Percentiles rank a stretch among this genome's conserved stretches.
Conservation (phyloP, 1,140 invertebrate genomes). For the Argopecten irradians region DNA sequence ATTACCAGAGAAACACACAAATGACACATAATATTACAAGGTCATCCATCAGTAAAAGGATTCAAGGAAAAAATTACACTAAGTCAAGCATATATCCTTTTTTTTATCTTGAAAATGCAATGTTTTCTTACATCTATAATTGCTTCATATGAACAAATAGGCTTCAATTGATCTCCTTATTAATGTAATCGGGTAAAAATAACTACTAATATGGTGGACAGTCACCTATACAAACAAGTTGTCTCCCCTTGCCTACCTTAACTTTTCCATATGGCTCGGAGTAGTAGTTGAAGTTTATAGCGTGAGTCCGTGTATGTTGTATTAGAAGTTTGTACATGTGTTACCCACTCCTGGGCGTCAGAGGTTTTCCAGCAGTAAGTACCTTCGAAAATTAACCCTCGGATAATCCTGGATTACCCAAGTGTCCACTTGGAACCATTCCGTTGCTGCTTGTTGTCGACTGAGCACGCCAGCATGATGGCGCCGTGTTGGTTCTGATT, state of each 20-base stretch:
- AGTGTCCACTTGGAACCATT: slow-evolving; percentile 59
- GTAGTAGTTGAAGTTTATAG: slow-evolving; percentile 49
- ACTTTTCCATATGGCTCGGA: slow-evolving; percentile 60
- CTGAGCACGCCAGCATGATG: slow-evolving; percentile 57
- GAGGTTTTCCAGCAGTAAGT: slow-evolving; percentile 59
- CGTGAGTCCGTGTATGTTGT: slow-evolving; percentile 29
- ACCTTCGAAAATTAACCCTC: slow-evolving; percentile 63
- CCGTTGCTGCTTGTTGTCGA: slow-evolving; percentile 34
- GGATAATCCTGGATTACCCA: slow-evolving; percentile 52
- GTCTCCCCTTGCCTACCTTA: slow-evolving; percentile 43
- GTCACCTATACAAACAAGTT: too few relatives aligned
- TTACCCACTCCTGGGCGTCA: slow-evolving; percentile 60
- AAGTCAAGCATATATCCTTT: too few relatives aligned
- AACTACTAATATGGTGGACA: background rate
- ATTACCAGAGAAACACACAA: too few relatives aligned
- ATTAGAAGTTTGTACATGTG: slow-evolving; percentile 55
- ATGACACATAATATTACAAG: too few relatives aligned
- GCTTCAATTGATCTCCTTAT: too few relatives aligned
- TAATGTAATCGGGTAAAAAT: too few relatives aligned
- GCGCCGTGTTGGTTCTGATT: slow-evolving; percentile 24
- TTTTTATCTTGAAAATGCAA: too few relatives aligned
- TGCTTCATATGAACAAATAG: too few relatives aligned
- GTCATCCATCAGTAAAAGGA: too few relatives aligned
- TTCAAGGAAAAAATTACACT: too few relatives aligned
- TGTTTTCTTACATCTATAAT: too few relatives aligned